phyloP scores from a whole-genome alignment of 2,113 vertebrate genomes.

The Limanda limanda region DNA sequence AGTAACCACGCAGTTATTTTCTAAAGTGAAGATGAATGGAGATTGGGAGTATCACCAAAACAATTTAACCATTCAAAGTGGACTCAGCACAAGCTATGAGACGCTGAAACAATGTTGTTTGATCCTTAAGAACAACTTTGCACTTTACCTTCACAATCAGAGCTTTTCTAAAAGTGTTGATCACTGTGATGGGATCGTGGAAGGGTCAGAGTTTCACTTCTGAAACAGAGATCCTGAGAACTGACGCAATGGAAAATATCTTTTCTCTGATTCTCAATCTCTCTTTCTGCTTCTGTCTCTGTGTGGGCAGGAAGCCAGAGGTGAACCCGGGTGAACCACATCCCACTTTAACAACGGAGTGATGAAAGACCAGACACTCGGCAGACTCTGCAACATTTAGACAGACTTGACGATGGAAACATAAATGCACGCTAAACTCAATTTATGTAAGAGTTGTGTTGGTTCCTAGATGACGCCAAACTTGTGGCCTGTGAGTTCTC shows the following conservation, averaged over 20 bases:
- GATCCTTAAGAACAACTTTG: too few species aligned
- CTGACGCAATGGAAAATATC: slow-evolving; percentile 22
- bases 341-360: slow-evolving; percentile 39
- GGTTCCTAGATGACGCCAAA: slow-evolving; percentile 14
- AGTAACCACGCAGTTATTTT: too few species aligned
- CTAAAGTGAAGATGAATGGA: too few species aligned
- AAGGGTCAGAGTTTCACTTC: not conserved
- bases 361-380: slow-evolving; percentile 48
- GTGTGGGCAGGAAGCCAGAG: slow-evolving; percentile 43
- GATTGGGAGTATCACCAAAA: too few species aligned
- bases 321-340: slow-evolving; percentile 46
- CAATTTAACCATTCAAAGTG: too few species aligned
- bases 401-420: slow-evolving; percentile 36
- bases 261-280: slow-evolving; percentile 17
- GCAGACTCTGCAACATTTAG: slow-evolving; percentile 39
- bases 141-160: too few species aligned
- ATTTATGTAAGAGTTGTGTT: not conserved
- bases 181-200: not conserved
- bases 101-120: too few species aligned
- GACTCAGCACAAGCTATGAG: too few species aligned
- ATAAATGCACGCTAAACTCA: slow-evolving; percentile 12
- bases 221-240: slow-evolving; percentile 15
- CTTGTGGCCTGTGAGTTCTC: slow-evolving; percentile 18
- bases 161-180: too few species aligned
- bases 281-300: not conserved